A percentile compares a stretch with the other conserved stretches of the same genome.
Evolutionary conservation across 2,888 invertebrate species (phyloP).

Genomic region (Perdita meconis): DNA sequence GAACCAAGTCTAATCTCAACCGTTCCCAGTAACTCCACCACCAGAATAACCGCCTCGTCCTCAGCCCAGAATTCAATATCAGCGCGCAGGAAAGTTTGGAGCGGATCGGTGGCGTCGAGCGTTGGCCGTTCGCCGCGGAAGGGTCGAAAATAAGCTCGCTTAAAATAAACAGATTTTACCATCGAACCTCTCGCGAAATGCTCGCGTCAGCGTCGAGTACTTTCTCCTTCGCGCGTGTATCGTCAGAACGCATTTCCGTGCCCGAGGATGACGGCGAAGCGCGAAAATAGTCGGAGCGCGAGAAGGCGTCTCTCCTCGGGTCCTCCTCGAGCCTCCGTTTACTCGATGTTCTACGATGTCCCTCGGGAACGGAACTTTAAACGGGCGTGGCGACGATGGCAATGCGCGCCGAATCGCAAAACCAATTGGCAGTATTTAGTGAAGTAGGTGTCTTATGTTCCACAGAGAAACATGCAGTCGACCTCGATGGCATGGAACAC

Average conservation of each 20-base stretch:
- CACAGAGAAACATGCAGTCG: constrained; percentile 83
- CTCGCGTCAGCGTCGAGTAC: constrained; percentile 18
- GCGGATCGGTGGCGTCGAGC: constrained; percentile 1
- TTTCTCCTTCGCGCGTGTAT: constrained; percentile 20
- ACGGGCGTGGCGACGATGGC: constrained; percentile 32
- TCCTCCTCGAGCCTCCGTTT: no score
- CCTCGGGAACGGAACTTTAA: constrained; percentile 13
- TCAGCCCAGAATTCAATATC: not conserved
- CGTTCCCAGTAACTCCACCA: no score
- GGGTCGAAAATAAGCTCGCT: constrained; percentile 27
- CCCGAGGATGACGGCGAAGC: not conserved
- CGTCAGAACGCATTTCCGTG: constrained; percentile 24
- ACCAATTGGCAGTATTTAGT: constrained; percentile 80
- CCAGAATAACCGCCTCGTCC: no score
- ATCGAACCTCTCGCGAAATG: constrained; percentile 28
- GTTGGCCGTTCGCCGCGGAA: constrained; percentile 8
- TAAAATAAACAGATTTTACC: constrained; percentile 40
- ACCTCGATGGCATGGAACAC: constrained; percentile 82
- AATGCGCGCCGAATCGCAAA: constrained; percentile 25
- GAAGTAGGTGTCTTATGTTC: constrained; percentile 82
- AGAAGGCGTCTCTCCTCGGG: not conserved
- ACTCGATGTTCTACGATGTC: not conserved
- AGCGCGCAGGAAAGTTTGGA: not conserved
- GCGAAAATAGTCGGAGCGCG: constrained; percentile 19
- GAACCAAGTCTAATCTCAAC: no score